phyloP scores from a whole-genome alignment of 2,113 vertebrate genomes.

The Podarcis cretensis region DNA sequence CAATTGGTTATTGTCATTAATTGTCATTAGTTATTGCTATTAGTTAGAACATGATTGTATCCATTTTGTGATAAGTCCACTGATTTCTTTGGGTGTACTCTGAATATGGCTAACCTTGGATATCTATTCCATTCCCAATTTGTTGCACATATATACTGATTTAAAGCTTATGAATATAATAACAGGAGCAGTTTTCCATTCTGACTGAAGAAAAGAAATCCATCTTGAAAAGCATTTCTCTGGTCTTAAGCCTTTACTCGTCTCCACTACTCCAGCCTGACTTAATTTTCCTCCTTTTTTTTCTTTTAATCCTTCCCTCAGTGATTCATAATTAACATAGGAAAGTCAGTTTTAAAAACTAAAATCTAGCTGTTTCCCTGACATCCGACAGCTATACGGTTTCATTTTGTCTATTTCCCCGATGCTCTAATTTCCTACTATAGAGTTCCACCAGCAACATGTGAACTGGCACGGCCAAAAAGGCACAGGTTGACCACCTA shows the following conservation, averaged over 20 bases:
- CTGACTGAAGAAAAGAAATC: not conserved
- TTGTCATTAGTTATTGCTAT: too few species aligned
- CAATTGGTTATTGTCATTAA: too few species aligned
- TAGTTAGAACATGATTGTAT: not conserved
- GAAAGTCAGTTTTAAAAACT: not conserved
- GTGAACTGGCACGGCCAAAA: not conserved
- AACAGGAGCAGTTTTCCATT: not conserved
- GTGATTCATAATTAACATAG: not conserved
- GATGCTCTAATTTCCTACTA: not conserved
- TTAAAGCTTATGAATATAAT: not conserved
- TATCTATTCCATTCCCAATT: not conserved
- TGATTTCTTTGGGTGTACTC: not conserved
- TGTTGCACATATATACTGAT: not conserved
- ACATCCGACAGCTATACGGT: not conserved
- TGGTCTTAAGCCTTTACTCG: not conserved
- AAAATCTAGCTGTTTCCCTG: not conserved
- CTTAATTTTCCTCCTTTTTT: not conserved
- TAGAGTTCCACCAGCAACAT: not conserved
- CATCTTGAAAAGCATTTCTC: not conserved
- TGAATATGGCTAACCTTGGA: not conserved
- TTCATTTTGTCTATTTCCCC: not conserved
- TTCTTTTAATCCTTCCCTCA: not conserved
- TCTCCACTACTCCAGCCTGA: not conserved
- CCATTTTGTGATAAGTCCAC: not conserved
- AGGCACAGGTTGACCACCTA: not conserved